Conservation (phyloP, 1,140 invertebrate species). For the Drosophila kepulauana region DNA sequence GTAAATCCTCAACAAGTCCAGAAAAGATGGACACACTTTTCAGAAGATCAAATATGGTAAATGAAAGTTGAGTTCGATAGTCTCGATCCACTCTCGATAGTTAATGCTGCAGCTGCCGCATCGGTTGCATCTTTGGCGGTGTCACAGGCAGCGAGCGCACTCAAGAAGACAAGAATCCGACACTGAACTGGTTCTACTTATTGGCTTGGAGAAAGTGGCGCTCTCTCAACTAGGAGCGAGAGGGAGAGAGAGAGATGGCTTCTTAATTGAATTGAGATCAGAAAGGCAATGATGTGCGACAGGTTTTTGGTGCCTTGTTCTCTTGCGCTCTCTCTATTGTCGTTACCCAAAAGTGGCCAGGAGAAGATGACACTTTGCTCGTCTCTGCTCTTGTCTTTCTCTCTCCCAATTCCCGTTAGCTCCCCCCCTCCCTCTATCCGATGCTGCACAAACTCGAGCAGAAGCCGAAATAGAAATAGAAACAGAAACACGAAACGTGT, state of each 20-base stretch:
- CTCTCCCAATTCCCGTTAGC: not conserved
- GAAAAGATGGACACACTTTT: not conserved
- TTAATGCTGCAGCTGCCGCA: slow-evolving; percentile 2
- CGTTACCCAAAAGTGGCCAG: slow-evolving; percentile 13
- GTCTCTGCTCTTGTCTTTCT: slow-evolving; percentile 1
- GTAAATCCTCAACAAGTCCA: too few relatives aligned
- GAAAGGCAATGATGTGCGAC: slow-evolving; percentile 42
- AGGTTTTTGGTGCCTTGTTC: slow-evolving; percentile 38
- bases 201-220: slow-evolving; percentile 41
- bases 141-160: not conserved
- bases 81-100: slow-evolving; percentile 24
- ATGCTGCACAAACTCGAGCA: not conserved
- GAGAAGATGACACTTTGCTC: slow-evolving; percentile 24
- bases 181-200: slow-evolving; percentile 37
- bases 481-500: slow-evolving; percentile 34
- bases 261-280: slow-evolving; percentile 54
- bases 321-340: slow-evolving; percentile 4
- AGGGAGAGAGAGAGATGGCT: slow-evolving; percentile 28
- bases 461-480: slow-evolving; percentile 26
- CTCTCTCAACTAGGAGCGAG: slow-evolving; percentile 14
- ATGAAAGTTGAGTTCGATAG: slow-evolving; percentile 7
- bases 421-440: not conserved
- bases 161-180: slow-evolving; percentile 18
- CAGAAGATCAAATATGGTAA: slow-evolving; percentile 2
- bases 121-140: slow-evolving; percentile 9